A percentile compares a stretch with the other conserved stretches of the same genome.
phyloP scores from a whole-genome alignment of 2,888 invertebrate species.

The Rapana venosa region DNA sequence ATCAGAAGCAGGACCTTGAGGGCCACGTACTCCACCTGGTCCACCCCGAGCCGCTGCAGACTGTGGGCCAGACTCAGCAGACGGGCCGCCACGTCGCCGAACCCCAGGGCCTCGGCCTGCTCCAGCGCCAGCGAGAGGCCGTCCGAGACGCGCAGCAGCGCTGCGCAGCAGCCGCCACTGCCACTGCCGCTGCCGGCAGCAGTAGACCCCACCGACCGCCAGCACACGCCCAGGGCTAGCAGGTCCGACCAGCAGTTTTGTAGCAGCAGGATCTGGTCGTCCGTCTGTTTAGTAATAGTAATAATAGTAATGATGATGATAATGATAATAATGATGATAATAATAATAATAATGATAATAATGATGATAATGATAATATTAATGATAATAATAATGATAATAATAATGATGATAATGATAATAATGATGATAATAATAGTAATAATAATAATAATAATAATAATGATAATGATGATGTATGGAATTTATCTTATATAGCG shows the following conservation, averaged over 20 bases:
- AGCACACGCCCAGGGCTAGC: constrained; percentile 79
- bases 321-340: too few species aligned
- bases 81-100: constrained; percentile 91
- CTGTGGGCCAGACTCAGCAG: constrained; percentile 97
- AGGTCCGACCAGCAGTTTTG: constrained; percentile 95
- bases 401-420: too few species aligned
- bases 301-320: neutral
- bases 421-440: too few species aligned
- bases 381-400: too few species aligned
- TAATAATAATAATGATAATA: too few species aligned
- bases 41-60: constrained; percentile 90
- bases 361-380: too few species aligned
- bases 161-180: constrained; percentile 83
- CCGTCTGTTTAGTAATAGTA: constrained; percentile 84
- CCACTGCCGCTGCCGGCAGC: too few species aligned
- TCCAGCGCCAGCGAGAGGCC: constrained; percentile 81
- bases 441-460: too few species aligned
- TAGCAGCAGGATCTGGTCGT: constrained; percentile 96
- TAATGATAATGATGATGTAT: too few species aligned
- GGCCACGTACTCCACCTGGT: constrained; percentile 97
- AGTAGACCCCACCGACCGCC: constrained; percentile 92
- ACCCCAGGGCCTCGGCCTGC: constrained; percentile 83
- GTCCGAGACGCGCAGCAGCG: constrained; percentile 56
- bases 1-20: constrained; percentile 94
- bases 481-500: too few species aligned